phyloP scores from a whole-genome alignment of 92 coral and sea anemone species.

The Parazoanthus darwini region DNA sequence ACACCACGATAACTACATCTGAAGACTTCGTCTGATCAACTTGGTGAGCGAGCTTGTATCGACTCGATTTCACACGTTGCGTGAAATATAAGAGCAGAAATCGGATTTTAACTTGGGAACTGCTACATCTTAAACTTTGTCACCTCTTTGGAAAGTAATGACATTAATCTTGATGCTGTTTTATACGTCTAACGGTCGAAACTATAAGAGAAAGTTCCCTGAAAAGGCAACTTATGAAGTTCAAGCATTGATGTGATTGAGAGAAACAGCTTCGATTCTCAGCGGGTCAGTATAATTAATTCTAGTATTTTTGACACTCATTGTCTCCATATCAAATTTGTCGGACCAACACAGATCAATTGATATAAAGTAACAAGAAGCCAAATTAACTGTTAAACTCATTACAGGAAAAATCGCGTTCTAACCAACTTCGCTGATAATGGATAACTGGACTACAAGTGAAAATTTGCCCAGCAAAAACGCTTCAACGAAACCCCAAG shows the following conservation, averaged over 20 bases:
- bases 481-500: not conserved
- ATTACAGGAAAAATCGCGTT: not conserved
- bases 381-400: not conserved
- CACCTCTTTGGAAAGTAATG: not conserved
- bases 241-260: too few relatives aligned
- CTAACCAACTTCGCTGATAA: not conserved
- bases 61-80: not conserved
- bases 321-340: not conserved
- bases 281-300: not conserved
- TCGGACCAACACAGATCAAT: not conserved
- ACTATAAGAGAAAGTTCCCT: not conserved
- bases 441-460: not conserved
- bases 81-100: not conserved
- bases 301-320: not conserved
- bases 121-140: not conserved
- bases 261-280: not conserved
- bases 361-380: not conserved
- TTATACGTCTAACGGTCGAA: not conserved
- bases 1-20: not conserved
- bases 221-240: not conserved
- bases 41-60: not conserved
- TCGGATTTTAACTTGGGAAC: not conserved
- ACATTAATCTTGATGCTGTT: not conserved
- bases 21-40: not conserved
- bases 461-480: constrained; percentile 6